A percentile compares a stretch with the other conserved stretches of the same genome.
Conservation (phyloP, 2,797 vertebrate genomes). For the Muraenolepis orangiensis region DNA sequence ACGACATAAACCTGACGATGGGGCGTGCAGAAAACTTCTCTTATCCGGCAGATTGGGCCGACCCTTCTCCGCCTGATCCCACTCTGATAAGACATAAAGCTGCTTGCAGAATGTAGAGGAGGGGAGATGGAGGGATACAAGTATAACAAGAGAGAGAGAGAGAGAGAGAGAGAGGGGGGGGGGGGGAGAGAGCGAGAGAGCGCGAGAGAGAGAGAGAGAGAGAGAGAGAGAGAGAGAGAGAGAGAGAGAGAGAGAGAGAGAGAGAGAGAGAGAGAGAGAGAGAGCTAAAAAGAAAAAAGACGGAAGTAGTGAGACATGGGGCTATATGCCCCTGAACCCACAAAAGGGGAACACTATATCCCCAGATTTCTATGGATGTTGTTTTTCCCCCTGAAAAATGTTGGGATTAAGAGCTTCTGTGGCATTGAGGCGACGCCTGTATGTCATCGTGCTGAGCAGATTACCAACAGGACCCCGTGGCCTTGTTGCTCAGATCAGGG, state of each 20-base stretch:
- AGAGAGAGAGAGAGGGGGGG: not conserved
- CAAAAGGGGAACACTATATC: not conserved
- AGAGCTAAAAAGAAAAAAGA: no score
- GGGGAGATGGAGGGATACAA: not conserved
- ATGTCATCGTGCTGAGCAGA: not conserved
- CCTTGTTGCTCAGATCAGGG: not conserved
- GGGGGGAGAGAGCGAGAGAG: not conserved
- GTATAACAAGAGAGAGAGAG: no score
- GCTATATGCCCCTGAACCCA: not conserved
- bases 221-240: not conserved
- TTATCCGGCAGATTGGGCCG: constrained; percentile 1
- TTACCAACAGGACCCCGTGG: not conserved
- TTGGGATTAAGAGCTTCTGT: not conserved
- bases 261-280: not conserved
- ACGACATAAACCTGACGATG: not conserved
- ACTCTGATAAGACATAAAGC: not conserved
- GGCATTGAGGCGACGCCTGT: not conserved
- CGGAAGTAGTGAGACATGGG: not conserved
- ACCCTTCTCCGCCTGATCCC: not conserved
- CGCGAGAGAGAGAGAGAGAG: not conserved
- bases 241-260: not conserved
- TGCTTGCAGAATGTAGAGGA: not conserved
- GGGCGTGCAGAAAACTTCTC: not conserved
- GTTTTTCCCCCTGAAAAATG: not conserved
- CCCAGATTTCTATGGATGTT: not conserved